Conservation (phyloP, 37 sponge, comb jelly and placozoan genomes). For the Ianthella basta region DNA sequence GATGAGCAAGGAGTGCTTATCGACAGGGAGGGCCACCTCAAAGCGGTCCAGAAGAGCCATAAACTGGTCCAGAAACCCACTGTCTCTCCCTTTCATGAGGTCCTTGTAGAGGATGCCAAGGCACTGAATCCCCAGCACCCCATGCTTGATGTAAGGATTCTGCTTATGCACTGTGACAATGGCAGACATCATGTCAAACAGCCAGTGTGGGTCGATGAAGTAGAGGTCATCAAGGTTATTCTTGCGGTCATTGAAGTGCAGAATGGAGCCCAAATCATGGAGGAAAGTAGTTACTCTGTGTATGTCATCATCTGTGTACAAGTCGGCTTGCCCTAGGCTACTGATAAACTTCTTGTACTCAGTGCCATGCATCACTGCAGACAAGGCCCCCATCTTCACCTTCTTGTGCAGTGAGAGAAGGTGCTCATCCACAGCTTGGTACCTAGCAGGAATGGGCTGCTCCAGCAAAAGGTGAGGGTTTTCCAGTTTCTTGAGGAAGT, state of each 20-base stretch:
- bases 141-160: slow-evolving; percentile 77
- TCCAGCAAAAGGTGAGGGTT: slow-evolving; percentile 52
- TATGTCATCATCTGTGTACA: slow-evolving; percentile 79
- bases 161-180: slow-evolving; percentile 74
- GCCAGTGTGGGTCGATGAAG: slow-evolving; percentile 93
- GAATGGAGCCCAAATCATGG: slow-evolving; percentile 80
- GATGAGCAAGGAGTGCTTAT: slow-evolving; percentile 73
- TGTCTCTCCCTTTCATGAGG: background rate
- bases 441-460: slow-evolving; percentile 83
- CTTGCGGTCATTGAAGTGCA: slow-evolving; percentile 85
- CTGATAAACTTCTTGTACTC: slow-evolving; percentile 70
- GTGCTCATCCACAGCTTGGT: slow-evolving; percentile 71
- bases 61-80: slow-evolving; percentile 75
- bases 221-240: slow-evolving; percentile 81
- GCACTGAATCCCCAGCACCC: slow-evolving; percentile 58
- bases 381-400: background rate
- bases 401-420: slow-evolving; percentile 50
- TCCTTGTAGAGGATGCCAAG: slow-evolving; percentile 71
- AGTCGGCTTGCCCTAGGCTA: slow-evolving; percentile 60
- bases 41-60: slow-evolving; percentile 81
- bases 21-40: slow-evolving; percentile 87
- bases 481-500: background rate
- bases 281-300: slow-evolving; percentile 80
- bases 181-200: slow-evolving; percentile 85
- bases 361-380: slow-evolving; percentile 71